These are phyloP conservation scores for Holacanthus passer DNA, from an alignment of 2,113 vertebrate species.

Conservation along the genomic window DNA sequence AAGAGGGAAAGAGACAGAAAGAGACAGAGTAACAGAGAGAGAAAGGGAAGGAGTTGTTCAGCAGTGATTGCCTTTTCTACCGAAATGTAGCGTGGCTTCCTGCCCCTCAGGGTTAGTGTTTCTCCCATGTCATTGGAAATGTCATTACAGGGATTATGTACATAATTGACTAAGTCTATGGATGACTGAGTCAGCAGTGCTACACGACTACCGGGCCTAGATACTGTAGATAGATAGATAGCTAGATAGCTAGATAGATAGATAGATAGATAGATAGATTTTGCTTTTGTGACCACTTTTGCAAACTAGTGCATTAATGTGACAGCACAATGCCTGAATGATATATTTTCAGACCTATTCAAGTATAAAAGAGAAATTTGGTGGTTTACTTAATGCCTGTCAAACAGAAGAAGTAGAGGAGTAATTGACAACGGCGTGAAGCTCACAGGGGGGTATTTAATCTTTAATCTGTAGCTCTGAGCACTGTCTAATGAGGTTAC, in stretches of 20 bases:
- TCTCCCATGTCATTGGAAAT: constrained; percentile 82
- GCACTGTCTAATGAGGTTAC: constrained; percentile 21
- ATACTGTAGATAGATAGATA: constrained; percentile 33
- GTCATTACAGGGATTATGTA: constrained; percentile 86
- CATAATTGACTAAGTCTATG: constrained; percentile 84
- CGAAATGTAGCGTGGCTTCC: constrained; percentile 60
- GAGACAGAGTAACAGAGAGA: constrained; percentile 26
- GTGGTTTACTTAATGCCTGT: background rate
- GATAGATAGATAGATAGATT: constrained; percentile 33
- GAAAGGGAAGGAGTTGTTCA: constrained; percentile 56
- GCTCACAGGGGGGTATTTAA: background rate
- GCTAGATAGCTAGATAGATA: constrained; percentile 36
- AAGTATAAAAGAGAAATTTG: background rate
- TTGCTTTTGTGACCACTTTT: too few species aligned
- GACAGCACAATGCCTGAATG: too few species aligned
- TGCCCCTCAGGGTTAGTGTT: constrained; percentile 82
- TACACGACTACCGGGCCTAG: constrained; percentile 9
- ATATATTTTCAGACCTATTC: background rate
- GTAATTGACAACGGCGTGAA: background rate
- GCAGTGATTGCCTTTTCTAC: constrained; percentile 76
- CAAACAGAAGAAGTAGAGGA: background rate
- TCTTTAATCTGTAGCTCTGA: constrained; percentile 36
- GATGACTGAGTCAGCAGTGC: constrained; percentile 79
- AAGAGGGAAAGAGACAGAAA: constrained; percentile 24
- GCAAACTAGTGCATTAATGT: too few species aligned